Conservation (phyloP, 2,113 vertebrate species). For the Sylvia atricapilla region DNA sequence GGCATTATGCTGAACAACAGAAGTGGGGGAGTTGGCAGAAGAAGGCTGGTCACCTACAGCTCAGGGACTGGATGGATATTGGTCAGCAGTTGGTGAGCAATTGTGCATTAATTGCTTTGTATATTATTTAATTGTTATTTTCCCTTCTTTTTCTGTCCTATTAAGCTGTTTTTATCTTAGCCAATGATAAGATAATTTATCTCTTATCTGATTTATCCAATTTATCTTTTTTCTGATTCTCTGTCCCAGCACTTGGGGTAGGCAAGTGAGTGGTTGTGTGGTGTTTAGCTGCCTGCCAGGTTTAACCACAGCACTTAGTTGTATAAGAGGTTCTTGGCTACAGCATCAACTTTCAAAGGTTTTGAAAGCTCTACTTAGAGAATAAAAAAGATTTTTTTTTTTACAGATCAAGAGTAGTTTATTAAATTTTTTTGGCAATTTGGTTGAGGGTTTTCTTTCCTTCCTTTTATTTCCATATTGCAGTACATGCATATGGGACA, state of each 20-base stretch:
- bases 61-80: background rate
- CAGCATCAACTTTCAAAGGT: background rate
- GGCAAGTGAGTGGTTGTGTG: background rate
- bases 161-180: background rate
- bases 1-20: background rate
- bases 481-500: background rate
- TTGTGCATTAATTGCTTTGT: background rate
- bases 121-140: background rate
- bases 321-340: background rate
- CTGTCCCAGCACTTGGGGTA: background rate
- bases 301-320: background rate
- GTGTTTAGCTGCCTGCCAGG: background rate
- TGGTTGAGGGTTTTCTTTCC: background rate
- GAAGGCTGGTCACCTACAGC: background rate
- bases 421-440: background rate
- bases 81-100: rapidly evolving
- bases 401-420: background rate
- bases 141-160: background rate
- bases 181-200: background rate
- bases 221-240: background rate
- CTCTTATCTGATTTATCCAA: background rate
- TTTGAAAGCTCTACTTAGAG: background rate
- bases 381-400: background rate
- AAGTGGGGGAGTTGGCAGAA: background rate
- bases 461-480: background rate